These are phyloP conservation scores for Melangyna quadrimaculata DNA, from an alignment of 2,888 invertebrate genomes.

Conservation along the genomic window DNA sequence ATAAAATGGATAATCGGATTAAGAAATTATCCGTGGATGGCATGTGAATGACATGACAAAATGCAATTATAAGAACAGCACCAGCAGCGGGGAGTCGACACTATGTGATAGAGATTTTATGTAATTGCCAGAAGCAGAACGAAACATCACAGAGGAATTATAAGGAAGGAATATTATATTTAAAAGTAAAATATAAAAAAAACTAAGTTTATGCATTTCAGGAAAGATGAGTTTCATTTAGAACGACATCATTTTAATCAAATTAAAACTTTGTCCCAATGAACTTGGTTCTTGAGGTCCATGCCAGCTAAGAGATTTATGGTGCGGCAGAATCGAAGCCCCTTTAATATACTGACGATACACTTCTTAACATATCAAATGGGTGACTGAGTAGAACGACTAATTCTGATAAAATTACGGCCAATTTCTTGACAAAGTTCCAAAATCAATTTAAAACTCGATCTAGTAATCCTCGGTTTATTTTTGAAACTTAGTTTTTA, in stretches of 20 bases:
- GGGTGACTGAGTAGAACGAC: too few relatives aligned
- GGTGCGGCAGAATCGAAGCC: too few relatives aligned
- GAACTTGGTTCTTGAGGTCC: neutral
- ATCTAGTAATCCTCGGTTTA: too few relatives aligned
- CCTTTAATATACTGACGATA: too few relatives aligned
- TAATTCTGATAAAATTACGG: too few relatives aligned
- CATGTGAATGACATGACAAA: constrained; percentile 34
- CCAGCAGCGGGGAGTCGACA: neutral
- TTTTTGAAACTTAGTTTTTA: too few relatives aligned
- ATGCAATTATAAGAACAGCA: constrained; percentile 42
- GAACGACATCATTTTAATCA: neutral
- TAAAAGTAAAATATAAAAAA: neutral
- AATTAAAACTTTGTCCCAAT: neutral
- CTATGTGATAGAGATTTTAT: neutral
- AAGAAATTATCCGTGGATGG: constrained; percentile 43
- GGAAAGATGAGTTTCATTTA: neutral
- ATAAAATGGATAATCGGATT: constrained; percentile 45
- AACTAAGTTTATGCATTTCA: neutral
- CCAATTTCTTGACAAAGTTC: too few relatives aligned
- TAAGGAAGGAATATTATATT: neutral
- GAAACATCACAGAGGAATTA: neutral
- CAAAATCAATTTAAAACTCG: too few relatives aligned
- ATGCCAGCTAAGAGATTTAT: too few relatives aligned
- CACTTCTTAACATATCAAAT: too few relatives aligned
- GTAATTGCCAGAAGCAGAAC: neutral